These are phyloP conservation scores for Emydoidea blandingii DNA, from an alignment of 2,797 vertebrate genomes.

Conservation along the genomic window DNA sequence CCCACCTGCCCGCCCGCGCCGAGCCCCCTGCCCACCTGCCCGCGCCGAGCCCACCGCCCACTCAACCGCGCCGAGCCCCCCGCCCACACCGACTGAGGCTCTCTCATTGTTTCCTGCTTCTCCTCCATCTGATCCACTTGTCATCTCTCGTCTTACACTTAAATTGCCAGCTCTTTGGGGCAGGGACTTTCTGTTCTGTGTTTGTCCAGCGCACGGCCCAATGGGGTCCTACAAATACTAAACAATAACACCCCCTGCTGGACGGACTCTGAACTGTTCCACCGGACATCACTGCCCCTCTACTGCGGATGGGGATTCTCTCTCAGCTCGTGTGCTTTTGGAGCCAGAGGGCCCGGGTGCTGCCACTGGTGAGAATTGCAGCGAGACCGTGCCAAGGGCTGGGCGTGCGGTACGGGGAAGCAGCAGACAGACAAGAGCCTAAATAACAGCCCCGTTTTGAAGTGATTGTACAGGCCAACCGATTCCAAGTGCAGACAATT, in stretches of 20 bases:
- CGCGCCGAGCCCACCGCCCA: too few relatives aligned
- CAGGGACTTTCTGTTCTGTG: not conserved
- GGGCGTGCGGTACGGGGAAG: not conserved
- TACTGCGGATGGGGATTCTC: not conserved
- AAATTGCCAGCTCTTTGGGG: not conserved
- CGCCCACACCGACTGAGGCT: too few relatives aligned
- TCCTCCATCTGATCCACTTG: too few relatives aligned
- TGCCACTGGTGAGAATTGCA: not conserved
- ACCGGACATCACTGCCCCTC: not conserved
- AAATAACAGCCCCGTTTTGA: rapidly evolving
- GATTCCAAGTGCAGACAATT: not conserved
- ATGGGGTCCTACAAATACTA: not conserved
- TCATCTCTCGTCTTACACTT: not conserved
- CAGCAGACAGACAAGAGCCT: not conserved
- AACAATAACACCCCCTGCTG: not conserved
- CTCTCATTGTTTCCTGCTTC: too few relatives aligned
- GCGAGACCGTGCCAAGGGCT: not conserved
- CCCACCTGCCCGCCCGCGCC: too few relatives aligned
- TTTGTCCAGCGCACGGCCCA: not conserved
- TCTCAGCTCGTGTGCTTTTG: not conserved
- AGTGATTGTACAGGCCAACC: rapidly evolving
- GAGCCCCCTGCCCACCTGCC: rapidly evolving
- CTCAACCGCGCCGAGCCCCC: too few relatives aligned
- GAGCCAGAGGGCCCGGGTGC: not conserved
- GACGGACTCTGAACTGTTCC: too few relatives aligned